Evolutionary conservation across 2,888 invertebrate genomes (phyloP).

Genomic region (Drosophila atroscutellata): DNA sequence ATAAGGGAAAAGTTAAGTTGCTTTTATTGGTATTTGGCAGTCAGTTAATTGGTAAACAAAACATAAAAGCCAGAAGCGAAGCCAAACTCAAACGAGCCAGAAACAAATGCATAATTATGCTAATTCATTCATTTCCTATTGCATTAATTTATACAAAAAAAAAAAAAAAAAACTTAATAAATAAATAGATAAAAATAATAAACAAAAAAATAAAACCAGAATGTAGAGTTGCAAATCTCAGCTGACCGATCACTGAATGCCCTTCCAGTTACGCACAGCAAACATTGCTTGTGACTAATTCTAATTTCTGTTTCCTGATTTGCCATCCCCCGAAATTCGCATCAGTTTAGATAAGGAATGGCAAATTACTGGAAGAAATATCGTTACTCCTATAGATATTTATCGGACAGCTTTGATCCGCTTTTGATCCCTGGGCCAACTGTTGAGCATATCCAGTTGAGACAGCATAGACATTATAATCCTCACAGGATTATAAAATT

Average conservation of each 20-base stretch:
- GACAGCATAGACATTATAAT: too few relatives aligned
- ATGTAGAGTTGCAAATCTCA: neutral
- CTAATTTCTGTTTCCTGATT: neutral
- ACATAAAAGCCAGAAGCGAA: conserved; percentile 54
- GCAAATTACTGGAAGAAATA: neutral
- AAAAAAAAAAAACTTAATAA: neutral
- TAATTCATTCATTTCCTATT: conserved; percentile 66
- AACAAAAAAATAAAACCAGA: neutral
- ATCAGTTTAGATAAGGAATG: neutral
- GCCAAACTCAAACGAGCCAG: conserved; percentile 37
- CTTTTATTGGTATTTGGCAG: conserved; percentile 46
- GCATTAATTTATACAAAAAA: conserved; percentile 51
- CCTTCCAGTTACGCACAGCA: neutral
- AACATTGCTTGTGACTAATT: neutral
- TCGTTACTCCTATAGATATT: neutral
- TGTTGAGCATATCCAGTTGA: neutral
- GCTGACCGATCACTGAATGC: neutral
- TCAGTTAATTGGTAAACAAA: conserved; percentile 76
- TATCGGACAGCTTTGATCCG: neutral
- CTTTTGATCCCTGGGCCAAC: neutral
- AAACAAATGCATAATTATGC: conserved; percentile 74
- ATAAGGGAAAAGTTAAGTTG: conserved; percentile 32
- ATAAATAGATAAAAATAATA: neutral
- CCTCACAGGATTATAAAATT: neutral
- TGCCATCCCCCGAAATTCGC: neutral